Percentiles rank a stretch among this genome's conserved stretches.
These are phyloP conservation scores for Pammene fasciana DNA, from an alignment of 2,888 invertebrate genomes.

Conservation along the genomic window DNA sequence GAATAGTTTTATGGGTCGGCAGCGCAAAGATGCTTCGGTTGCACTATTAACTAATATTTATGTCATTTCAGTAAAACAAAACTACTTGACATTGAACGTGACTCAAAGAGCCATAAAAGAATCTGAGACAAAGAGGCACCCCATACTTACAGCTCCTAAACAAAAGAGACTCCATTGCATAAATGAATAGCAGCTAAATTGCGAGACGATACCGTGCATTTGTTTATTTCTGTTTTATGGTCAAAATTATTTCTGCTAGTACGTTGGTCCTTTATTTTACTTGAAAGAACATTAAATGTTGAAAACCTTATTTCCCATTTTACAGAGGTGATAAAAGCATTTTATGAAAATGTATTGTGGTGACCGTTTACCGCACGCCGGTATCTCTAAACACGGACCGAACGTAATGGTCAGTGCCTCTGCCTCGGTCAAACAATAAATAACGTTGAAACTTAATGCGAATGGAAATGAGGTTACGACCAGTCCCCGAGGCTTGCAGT, in stretches of 20 bases:
- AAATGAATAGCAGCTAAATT: conserved; percentile 38
- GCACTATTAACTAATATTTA: conserved; percentile 37
- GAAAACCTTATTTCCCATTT: conserved; percentile 19
- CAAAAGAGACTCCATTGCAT: conserved; percentile 40
- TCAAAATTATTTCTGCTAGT: conserved; percentile 20
- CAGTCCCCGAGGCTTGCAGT: conserved; percentile 45
- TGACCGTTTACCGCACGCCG: conserved; percentile 34
- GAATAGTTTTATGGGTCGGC: conserved; percentile 33
- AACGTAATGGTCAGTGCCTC: conserved; percentile 40
- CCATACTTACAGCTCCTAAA: conserved; percentile 33
- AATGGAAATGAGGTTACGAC: conserved; percentile 48
- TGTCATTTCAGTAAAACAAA: conserved; percentile 36
- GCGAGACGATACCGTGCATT: conserved; percentile 25
- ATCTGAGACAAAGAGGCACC: conserved; percentile 39
- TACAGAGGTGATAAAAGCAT: conserved; percentile 22
- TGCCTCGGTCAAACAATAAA: conserved; percentile 45
- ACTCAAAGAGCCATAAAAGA: conserved; percentile 33
- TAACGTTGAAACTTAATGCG: conserved; percentile 46
- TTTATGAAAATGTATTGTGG: conserved; percentile 36
- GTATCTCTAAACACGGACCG: conserved; percentile 37
- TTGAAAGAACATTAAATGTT: conserved; percentile 17
- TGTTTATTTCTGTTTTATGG: conserved; percentile 34
- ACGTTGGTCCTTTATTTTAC: conserved; percentile 26
- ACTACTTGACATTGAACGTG: conserved; percentile 41
- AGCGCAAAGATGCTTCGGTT: conserved; percentile 26